Conservation (phyloP, 2,113 vertebrate species). For the Symphodus melops region DNA sequence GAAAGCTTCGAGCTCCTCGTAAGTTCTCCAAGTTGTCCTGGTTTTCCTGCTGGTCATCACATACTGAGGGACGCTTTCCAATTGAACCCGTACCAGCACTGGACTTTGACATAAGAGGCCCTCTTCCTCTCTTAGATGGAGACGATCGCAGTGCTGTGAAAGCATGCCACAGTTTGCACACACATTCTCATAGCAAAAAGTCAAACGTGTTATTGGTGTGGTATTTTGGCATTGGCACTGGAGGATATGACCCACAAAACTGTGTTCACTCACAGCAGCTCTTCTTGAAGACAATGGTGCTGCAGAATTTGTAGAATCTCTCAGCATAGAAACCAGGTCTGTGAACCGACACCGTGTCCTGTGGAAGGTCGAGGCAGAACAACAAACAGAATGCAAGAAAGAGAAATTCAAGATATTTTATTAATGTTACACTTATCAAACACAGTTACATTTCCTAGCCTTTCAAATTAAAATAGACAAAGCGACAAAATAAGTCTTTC, state of each 20-base stretch:
- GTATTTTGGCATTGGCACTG: background rate
- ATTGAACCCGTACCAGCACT: slow-evolving; percentile 82
- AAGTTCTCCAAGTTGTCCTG: slow-evolving; percentile 87
- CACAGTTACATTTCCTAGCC: background rate
- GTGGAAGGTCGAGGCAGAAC: background rate
- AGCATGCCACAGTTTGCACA: background rate
- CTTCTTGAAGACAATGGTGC: slow-evolving; percentile 92
- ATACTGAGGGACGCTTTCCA: slow-evolving; percentile 87
- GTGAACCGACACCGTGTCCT: slow-evolving; percentile 98
- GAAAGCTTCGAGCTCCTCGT: slow-evolving; percentile 87
- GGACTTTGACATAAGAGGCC: slow-evolving; percentile 85
- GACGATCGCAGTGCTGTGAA: slow-evolving; percentile 91
- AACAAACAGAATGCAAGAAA: background rate
- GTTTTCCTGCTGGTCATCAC: slow-evolving; percentile 86
- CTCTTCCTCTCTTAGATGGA: slow-evolving; percentile 93
- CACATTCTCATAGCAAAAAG: background rate
- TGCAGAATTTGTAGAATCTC: slow-evolving; percentile 97
- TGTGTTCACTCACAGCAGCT: slow-evolving; percentile 89
- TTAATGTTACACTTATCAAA: background rate
- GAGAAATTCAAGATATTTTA: background rate
- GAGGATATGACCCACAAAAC: background rate
- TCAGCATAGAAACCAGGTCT: slow-evolving; percentile 97
- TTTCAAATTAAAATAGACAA: background rate
- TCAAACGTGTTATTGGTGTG: too few species aligned
- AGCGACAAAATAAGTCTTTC: background rate